Base-by-base conservation (phyloP, 2,113 vertebrate genomes). In the Crotalus viridis region DNA sequence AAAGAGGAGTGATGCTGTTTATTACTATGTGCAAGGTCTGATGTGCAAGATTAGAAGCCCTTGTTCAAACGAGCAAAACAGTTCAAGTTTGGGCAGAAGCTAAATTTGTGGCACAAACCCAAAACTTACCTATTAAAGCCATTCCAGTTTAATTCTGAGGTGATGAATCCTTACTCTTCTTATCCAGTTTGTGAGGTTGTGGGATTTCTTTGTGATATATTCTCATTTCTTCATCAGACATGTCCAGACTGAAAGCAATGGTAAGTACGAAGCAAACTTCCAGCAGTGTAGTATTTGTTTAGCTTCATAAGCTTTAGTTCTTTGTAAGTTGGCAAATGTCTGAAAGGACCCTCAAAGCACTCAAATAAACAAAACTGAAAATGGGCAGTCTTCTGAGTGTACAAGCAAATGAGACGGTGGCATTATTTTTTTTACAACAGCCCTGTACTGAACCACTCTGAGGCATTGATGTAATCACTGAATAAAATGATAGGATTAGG, bases 281-380 rank as follows among this genome's bases (percentile, higher is more conserved):
- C 91, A 0, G 0, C 93, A 91, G 88, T 95, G 94, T 91, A 69
- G 74, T 94, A 88, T 21, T 93, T 94, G 54, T 94, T 96, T 95
- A 93, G 89, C 28, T 85, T 87, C 81, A 96, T 95, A 89, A 59
- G 10, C 19, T 61, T 9, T 85, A 57, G 52, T 46, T 87, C 89
- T 93, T 93, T 55, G 90, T 88, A 94, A 93, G 61, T 94, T 94
- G 95, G 96, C 22, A 94, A 94, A 95, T 94, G 93, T 94, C 81
- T 94, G 94, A 92, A 0, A 10, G 92, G 92, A 61, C 92, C 93
- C 90, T 93, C 88, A 48, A 93, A 95, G 93, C 1, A 91, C 95
- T 95, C 88, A 96, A 96, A 93, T 1, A 92, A 94, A 96, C 95
- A 64, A 94, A 51, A 89, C 46, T 95, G 94, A 94, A 95, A 97